phyloP scores from a whole-genome alignment of 2,797 vertebrate species.

The Craterocephalus amniculus region DNA sequence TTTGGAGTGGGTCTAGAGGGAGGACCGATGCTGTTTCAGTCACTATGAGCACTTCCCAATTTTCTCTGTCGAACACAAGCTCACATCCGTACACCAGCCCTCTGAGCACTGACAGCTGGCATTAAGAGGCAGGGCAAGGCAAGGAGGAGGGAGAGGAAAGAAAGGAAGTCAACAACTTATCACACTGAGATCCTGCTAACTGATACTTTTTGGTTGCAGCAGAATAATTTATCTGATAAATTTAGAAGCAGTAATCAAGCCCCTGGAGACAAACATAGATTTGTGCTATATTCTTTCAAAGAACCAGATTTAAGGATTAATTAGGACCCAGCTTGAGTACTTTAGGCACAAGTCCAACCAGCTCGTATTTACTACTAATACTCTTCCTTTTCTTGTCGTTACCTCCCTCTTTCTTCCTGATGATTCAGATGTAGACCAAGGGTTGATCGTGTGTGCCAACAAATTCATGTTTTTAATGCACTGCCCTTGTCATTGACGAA shows the following conservation, averaged over 20 bases:
- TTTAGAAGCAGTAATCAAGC: conserved; percentile 49
- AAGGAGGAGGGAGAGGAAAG: conserved; percentile 22
- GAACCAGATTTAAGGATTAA: conserved; percentile 36
- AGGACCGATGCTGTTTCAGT: conserved; percentile 63
- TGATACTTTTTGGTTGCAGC: conserved; percentile 46
- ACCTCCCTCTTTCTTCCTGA: conserved; percentile 27
- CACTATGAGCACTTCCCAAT: conserved; percentile 64
- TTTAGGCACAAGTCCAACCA: conserved; percentile 43
- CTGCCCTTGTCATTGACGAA: conserved; percentile 49
- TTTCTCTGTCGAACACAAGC: conserved; percentile 66
- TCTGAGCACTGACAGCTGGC: conserved; percentile 62
- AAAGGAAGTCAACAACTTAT: conserved; percentile 69
- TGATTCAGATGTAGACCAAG: conserved; percentile 33
- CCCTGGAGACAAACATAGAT: conserved; percentile 42
- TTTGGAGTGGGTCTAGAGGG: conserved; percentile 67
- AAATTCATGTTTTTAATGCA: conserved; percentile 25
- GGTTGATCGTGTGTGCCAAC: conserved; percentile 43
- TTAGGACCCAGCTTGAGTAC: conserved; percentile 19
- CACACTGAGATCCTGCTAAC: conserved; percentile 62
- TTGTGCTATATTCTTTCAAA: conserved; percentile 39
- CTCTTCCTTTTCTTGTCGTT: conserved; percentile 9
- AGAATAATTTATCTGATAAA: conserved; percentile 64
- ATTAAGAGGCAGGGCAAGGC: conserved; percentile 43
- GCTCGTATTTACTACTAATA: conserved; percentile 36
- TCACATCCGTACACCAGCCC: conserved; percentile 63